These are phyloP conservation scores for Catalaphyllia jardinei DNA, from an alignment of 64 coral and sea anemone genomes.

Conservation along the genomic window DNA sequence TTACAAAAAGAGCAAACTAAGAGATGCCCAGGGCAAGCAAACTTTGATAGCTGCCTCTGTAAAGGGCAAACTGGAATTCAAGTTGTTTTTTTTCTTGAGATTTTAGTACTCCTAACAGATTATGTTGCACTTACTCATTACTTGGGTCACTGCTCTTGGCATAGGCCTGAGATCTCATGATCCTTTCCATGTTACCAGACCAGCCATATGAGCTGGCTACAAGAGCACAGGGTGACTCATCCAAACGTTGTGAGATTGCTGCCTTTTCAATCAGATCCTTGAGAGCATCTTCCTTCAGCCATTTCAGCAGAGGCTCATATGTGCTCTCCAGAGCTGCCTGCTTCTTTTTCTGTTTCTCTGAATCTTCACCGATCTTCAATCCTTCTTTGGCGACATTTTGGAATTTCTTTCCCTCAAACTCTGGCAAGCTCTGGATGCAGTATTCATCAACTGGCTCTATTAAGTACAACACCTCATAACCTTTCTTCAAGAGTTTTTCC, in stretches of 20 bases:
- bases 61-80: no score
- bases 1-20: no score
- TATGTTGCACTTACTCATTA: slow-evolving; percentile 69
- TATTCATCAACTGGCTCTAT: slow-evolving; percentile 97
- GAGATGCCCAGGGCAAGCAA: no score
- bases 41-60: no score
- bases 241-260: slow-evolving; percentile 84
- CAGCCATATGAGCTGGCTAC: slow-evolving; percentile 98
- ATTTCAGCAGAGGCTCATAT: slow-evolving; percentile 96
- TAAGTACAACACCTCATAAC: slow-evolving; percentile 97
- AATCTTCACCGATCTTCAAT: slow-evolving; percentile 83
- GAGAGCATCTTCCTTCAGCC: slow-evolving; percentile 96
- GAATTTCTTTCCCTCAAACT: slow-evolving; percentile 99
- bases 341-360: slow-evolving; percentile 93
- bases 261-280: slow-evolving; percentile 98
- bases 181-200: slow-evolving; percentile 99
- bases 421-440: slow-evolving; percentile 97
- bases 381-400: slow-evolving; percentile 99
- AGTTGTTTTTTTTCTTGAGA: no score
- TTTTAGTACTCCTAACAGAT: no score
- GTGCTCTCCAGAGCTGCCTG: slow-evolving; percentile 91
- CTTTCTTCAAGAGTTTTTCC: slow-evolving; percentile 88
- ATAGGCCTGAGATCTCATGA: slow-evolving; percentile 99
- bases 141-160: slow-evolving; percentile 90
- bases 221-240: slow-evolving; percentile 91